These are phyloP conservation scores for Gymnobelideus leadbeateri DNA, from an alignment of 2,113 vertebrate genomes.

Conservation along the genomic window DNA sequence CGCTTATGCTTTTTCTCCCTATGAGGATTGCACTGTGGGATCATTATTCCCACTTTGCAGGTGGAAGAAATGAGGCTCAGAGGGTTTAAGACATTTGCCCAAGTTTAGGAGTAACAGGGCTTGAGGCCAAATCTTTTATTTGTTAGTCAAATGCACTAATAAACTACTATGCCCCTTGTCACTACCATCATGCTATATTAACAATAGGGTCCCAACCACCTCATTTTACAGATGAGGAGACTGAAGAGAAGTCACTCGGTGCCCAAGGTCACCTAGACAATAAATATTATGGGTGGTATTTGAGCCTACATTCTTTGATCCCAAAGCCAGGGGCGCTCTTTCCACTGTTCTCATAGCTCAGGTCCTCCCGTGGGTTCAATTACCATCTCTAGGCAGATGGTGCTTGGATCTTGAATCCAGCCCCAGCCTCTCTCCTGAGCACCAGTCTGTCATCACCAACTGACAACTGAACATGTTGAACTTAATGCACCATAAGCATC, in stretches of 20 bases:
- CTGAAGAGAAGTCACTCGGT: background rate
- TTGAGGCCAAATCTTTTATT: background rate
- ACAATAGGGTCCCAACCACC: background rate
- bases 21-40: background rate
- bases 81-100: background rate
- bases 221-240: background rate
- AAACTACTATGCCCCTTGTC: background rate
- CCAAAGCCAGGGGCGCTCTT: background rate
- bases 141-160: background rate
- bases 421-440: background rate
- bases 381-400: background rate
- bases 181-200: background rate
- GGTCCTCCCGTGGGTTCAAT: background rate
- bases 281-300: background rate
- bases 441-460: background rate
- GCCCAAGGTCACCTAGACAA: background rate
- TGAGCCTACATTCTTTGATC: background rate
- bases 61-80: background rate
- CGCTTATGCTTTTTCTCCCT: background rate
- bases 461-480: background rate
- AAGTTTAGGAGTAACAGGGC: background rate
- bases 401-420: background rate
- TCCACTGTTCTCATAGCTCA: background rate
- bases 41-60: background rate
- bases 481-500: no score